These are phyloP conservation scores for Martes martes DNA, from an alignment of 2,113 vertebrate genomes.

Conservation along the genomic window DNA sequence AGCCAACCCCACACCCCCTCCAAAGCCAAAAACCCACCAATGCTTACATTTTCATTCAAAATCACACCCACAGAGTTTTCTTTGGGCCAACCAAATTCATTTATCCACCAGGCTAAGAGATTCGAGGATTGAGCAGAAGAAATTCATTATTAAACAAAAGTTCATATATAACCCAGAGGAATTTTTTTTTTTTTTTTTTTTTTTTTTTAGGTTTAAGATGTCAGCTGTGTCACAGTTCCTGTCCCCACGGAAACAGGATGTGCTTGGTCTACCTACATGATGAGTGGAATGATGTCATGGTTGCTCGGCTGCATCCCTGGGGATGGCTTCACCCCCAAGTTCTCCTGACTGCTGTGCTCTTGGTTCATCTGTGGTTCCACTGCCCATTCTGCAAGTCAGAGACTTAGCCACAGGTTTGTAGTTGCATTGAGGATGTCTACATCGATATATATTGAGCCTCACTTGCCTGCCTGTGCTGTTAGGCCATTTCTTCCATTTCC, in stretches of 20 bases:
- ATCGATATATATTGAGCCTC: background rate
- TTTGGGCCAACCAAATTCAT: background rate
- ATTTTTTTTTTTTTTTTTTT: background rate
- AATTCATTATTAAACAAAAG: background rate
- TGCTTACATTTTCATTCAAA: background rate
- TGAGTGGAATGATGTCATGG: background rate
- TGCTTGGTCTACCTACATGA: background rate
- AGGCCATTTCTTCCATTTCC: background rate
- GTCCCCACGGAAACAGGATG: slow-evolving; percentile 19
- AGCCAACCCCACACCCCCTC: background rate
- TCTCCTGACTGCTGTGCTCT: background rate
- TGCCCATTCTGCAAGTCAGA: background rate
- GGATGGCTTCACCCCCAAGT: background rate
- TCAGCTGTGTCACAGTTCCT: background rate
- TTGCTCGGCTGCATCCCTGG: background rate
- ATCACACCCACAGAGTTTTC: background rate
- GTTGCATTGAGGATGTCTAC: background rate
- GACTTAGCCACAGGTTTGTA: background rate
- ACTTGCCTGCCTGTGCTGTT: background rate
- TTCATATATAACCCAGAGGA: background rate
- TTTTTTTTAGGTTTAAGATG: background rate
- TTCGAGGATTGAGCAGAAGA: background rate
- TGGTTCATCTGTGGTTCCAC: background rate
- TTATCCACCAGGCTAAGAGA: background rate
- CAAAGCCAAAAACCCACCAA: background rate